Conservation (phyloP, 2,797 vertebrate genomes). For the Epinephelus coioides region DNA sequence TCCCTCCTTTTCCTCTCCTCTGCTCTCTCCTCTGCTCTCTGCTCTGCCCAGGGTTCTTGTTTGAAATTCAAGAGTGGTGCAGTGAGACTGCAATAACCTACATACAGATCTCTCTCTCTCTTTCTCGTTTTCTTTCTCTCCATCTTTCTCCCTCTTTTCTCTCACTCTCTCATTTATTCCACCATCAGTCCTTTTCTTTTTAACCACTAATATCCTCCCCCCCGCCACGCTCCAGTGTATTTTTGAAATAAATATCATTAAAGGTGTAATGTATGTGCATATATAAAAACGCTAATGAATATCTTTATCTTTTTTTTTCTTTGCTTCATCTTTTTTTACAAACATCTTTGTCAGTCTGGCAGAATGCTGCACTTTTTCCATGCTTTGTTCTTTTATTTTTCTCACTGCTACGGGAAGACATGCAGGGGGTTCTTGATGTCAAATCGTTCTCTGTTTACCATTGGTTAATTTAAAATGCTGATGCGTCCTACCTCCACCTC, state of each 20-base stretch:
- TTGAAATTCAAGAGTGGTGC: slow-evolving; percentile 84
- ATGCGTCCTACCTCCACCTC: slow-evolving; percentile 60
- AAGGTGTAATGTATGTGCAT: slow-evolving; percentile 65
- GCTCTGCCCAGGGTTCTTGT: slow-evolving; percentile 80
- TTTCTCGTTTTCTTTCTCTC: slow-evolving; percentile 30
- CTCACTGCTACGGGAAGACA: slow-evolving; percentile 21
- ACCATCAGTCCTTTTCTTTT: slow-evolving; percentile 38
- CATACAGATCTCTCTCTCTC: slow-evolving; percentile 71
- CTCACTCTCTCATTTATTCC: slow-evolving; percentile 36
- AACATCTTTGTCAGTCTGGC: slow-evolving; percentile 34
- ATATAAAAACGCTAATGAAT: slow-evolving; percentile 57
- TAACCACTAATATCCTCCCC: slow-evolving; percentile 18
- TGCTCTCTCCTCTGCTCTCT: slow-evolving; percentile 68
- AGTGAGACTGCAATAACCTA: slow-evolving; percentile 84
- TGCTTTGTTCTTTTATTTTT: slow-evolving; percentile 48
- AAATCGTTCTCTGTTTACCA: slow-evolving; percentile 54
- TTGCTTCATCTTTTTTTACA: slow-evolving; percentile 30
- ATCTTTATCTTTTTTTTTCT: slow-evolving; percentile 22
- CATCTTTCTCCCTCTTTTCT: slow-evolving; percentile 36
- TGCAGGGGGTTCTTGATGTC: slow-evolving; percentile 43
- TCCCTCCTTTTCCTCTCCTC: slow-evolving; percentile 53
- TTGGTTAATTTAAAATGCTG: slow-evolving; percentile 71
- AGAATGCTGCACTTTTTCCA: slow-evolving; percentile 29
- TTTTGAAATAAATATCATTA: slow-evolving; percentile 64
- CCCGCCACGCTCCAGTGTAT: slow-evolving; percentile 30